Conservation (phyloP, 2,888 invertebrate genomes). For the Agrochola macilenta region DNA sequence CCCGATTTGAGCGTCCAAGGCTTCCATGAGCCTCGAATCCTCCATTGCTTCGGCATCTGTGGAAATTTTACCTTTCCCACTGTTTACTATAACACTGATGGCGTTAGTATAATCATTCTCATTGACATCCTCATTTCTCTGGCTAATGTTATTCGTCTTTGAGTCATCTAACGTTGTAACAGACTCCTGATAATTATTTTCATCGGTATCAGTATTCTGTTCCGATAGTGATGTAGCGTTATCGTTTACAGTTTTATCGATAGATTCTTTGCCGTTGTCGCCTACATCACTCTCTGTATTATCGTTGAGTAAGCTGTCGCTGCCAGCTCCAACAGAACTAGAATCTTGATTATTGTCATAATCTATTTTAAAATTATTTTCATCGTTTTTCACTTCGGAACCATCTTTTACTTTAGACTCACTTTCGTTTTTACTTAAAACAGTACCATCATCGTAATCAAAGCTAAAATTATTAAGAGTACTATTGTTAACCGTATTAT, state of each 20-base stretch:
- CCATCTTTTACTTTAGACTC: conserved; percentile 16
- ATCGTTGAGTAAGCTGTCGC: conserved; percentile 39
- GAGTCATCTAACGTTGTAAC: background rate
- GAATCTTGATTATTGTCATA: conserved; percentile 44
- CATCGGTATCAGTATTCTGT: conserved; percentile 7
- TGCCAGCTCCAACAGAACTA: conserved; percentile 13
- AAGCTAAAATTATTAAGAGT: conserved; percentile 34
- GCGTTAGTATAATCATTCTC: conserved; percentile 27
- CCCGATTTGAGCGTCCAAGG: conserved; percentile 49
- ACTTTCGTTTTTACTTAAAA: background rate
- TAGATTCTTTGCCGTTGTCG: background rate
- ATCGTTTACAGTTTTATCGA: conserved; percentile 24
- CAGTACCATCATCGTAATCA: conserved; percentile 15
- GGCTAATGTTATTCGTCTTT: background rate
- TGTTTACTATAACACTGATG: conserved; percentile 29
- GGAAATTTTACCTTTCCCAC: background rate
- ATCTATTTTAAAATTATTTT: background rate
- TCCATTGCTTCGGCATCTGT: conserved; percentile 34
- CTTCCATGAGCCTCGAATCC: conserved; percentile 42
- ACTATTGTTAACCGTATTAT: conserved; percentile 36
- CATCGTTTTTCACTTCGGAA: background rate
- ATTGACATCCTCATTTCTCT: background rate
- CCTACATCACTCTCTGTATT: conserved; percentile 7
- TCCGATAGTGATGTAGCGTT: conserved; percentile 24
- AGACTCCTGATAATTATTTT: conserved; percentile 29